Conservation (phyloP, 2,888 invertebrate genomes). For the Vesta saturnalis region DNA sequence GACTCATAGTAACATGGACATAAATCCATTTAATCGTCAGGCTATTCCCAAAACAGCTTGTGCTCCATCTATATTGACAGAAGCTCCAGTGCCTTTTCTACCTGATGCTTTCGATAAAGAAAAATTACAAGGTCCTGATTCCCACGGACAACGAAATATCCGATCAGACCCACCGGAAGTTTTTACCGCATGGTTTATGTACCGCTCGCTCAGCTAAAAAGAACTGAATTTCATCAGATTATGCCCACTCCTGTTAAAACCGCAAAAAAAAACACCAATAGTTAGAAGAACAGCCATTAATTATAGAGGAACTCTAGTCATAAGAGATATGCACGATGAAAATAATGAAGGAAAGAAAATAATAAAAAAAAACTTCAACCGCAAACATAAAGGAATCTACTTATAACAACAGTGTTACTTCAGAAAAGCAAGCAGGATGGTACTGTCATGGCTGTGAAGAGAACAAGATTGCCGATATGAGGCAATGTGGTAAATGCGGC, state of each 20-base stretch:
- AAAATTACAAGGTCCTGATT: background rate
- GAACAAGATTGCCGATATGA: background rate
- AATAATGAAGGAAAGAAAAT: background rate
- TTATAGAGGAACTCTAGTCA: background rate
- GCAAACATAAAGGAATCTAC: background rate
- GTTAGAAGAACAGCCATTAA: background rate
- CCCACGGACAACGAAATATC: background rate
- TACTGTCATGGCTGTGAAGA: background rate
- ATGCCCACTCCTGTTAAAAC: background rate
- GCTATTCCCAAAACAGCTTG: conserved; percentile 18
- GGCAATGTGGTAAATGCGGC: background rate
- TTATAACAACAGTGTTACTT: background rate
- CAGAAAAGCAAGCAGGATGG: background rate
- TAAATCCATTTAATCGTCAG: background rate
- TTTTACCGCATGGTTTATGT: background rate
- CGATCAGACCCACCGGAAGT: background rate
- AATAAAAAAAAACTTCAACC: background rate
- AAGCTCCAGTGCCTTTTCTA: conserved; percentile 5
- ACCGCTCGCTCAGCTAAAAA: background rate
- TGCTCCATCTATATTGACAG: conserved; percentile 15
- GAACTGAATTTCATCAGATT: background rate
- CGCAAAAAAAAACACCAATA: background rate
- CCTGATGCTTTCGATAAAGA: too few species aligned
- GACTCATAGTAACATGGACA: background rate
- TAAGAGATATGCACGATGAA: background rate